Conservation (phyloP, 2,888 invertebrate species). For the Stenoptilia bipunctidactyla region DNA sequence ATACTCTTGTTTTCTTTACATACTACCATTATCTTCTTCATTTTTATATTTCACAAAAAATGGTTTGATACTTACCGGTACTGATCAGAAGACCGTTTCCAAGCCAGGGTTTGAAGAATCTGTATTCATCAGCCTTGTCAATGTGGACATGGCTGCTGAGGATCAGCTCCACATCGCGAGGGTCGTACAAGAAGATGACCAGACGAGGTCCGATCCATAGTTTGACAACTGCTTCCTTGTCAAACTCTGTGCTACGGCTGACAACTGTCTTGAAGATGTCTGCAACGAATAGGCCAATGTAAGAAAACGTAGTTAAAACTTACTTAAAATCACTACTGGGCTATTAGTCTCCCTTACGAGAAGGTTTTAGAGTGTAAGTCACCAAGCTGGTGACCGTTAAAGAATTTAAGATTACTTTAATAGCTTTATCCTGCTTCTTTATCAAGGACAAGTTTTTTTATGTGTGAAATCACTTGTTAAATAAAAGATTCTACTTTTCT, state of each 20-base stretch:
- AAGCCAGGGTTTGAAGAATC: slow-evolving; percentile 87
- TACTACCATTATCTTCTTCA: too few species aligned
- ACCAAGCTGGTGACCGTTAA: too few species aligned
- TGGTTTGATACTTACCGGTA: slow-evolving; percentile 70
- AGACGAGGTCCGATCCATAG: slow-evolving; percentile 85
- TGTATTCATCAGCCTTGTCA: slow-evolving; percentile 84
- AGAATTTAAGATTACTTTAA: too few species aligned
- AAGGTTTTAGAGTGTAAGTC: too few species aligned
- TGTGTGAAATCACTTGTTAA: too few species aligned
- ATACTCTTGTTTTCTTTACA: too few species aligned
- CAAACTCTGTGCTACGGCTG: slow-evolving; percentile 63
- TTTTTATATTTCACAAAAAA: not conserved
- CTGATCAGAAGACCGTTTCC: slow-evolving; percentile 87
- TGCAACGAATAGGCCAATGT: slow-evolving; percentile 25
- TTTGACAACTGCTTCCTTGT: slow-evolving; percentile 68
- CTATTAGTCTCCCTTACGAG: too few species aligned
- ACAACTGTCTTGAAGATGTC: slow-evolving; percentile 79
- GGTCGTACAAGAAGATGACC: slow-evolving; percentile 80
- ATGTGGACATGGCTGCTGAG: slow-evolving; percentile 85
- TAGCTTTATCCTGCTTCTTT: too few species aligned
- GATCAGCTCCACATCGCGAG: slow-evolving; percentile 82
- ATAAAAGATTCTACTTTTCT: too few species aligned
- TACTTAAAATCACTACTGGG: too few species aligned
- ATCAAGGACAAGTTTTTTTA: too few species aligned
- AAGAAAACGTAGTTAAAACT: not conserved